Conservation (phyloP, 2,888 invertebrate species). For the Agrypnus murinus region DNA sequence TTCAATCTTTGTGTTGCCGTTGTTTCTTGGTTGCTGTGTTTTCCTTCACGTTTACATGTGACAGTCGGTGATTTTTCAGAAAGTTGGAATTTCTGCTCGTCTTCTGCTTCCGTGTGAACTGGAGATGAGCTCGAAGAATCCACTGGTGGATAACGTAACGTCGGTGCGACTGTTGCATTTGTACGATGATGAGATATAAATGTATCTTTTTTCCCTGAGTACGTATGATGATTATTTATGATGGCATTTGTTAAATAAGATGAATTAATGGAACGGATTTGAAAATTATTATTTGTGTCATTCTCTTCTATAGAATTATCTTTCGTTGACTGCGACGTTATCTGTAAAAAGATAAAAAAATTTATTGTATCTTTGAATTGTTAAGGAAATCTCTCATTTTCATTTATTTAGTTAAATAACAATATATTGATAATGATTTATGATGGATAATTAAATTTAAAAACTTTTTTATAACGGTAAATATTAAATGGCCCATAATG, state of each 20-base stretch:
- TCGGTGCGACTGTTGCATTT: not conserved
- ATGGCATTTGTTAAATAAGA: conserved; percentile 5
- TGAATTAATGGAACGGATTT: conserved; percentile 19
- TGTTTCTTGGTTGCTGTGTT: conserved; percentile 2
- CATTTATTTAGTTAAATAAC: not conserved
- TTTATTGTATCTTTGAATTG: not conserved
- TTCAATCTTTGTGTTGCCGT: not conserved
- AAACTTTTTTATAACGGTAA: conserved; percentile 1
- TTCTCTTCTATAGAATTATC: conserved; percentile 54
- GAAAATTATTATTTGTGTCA: conserved; percentile 65
- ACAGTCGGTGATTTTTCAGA: conserved; percentile 13
- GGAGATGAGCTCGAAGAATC: conserved; percentile 32
- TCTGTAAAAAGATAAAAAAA: conserved; percentile 6
- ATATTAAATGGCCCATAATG: conserved; percentile 9
- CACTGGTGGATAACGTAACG: not conserved
- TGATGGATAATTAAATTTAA: not conserved
- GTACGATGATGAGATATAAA: conserved; percentile 14
- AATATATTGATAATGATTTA: not conserved
- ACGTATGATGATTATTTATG: conserved; percentile 29
- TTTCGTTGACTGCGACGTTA: not conserved
- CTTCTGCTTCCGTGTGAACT: conserved; percentile 23
- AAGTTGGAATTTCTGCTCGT: conserved; percentile 22
- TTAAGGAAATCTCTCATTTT: not conserved
- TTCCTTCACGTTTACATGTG: conserved; percentile 15
- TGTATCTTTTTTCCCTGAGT: not conserved